Percentiles rank a stretch among this genome's conserved stretches.
These are phyloP conservation scores for Teleopsis dalmanni DNA, from an alignment of 1,140 invertebrate species.

Conservation along the genomic window DNA sequence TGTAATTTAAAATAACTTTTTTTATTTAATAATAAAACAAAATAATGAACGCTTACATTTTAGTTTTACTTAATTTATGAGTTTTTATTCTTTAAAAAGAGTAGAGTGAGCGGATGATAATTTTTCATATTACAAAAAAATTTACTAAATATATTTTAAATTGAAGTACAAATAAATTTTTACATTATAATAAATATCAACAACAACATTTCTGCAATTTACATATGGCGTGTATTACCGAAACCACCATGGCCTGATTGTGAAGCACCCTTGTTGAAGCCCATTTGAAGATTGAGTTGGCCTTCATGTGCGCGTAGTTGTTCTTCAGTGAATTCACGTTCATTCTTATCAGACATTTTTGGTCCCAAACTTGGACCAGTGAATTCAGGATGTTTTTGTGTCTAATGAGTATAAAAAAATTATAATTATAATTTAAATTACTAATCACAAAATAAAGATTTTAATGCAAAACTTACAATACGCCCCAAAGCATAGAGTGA, in stretches of 20 bases:
- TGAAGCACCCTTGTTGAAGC: slow-evolving; percentile 88
- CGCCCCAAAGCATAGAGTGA: slow-evolving; percentile 82
- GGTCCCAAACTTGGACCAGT: slow-evolving; percentile 82
- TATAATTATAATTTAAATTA: not conserved
- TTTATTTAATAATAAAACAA: too few species aligned
- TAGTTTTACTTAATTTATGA: too few species aligned
- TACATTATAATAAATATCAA: too few species aligned
- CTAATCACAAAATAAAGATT: not conserved
- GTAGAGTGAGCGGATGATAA: too few species aligned
- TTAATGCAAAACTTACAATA: slow-evolving; percentile 63
- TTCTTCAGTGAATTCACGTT: slow-evolving; percentile 88
- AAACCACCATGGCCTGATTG: slow-evolving; percentile 82
- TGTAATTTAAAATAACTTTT: too few species aligned
- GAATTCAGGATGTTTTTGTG: slow-evolving; percentile 91
- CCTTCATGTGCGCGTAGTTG: slow-evolving; percentile 86
- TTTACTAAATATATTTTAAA: too few species aligned
- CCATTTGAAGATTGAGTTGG: slow-evolving; percentile 91
- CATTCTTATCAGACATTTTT: slow-evolving; percentile 91
- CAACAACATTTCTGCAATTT: slow-evolving; percentile 38
- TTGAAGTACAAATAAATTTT: too few species aligned
- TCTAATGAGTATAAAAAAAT: slow-evolving; percentile 46
- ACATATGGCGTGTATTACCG: slow-evolving; percentile 94
- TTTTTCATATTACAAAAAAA: too few species aligned
- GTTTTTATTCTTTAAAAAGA: too few species aligned
- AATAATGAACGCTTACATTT: too few species aligned